Base-by-base conservation (phyloP, 2,888 invertebrate species). In the Stictocephala bisonia region DNA sequence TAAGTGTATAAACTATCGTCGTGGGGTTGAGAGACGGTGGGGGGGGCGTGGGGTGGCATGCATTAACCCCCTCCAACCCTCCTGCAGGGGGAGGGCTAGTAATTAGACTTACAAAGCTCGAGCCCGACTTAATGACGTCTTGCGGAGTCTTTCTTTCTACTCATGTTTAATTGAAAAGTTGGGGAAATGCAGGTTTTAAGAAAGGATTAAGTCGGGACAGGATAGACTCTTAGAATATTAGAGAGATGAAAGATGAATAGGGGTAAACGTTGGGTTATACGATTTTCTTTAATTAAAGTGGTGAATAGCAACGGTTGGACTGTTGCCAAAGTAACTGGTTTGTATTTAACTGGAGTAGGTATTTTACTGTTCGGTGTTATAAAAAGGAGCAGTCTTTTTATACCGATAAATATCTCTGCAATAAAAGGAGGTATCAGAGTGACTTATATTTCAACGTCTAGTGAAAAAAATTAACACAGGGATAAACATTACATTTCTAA, bases 101-200 rank as follows among this genome's bases (percentile, higher is more conserved):
- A 64, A 64, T 64, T 64, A 64, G 64, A 15, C 18, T 13, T 27
- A 64, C 64, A 64, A 64, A 64, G 64, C 24, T 41, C 22, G 64
- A 44, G 64, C 44, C 64, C 41, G 64, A 44, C 44, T 64, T 64
- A 64, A 64, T 64, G 64, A 64, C 64, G 44, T 64, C 64, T 64
- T 64, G 64, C 64, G 15, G 64, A 15, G 64, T 44, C 44, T 64
- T 60, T 64, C 64, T 64, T 64, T 64, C 64, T 60, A 40, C 60
- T 44, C 64, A 64, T 64, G 40, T 64, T 64, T 64, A 64, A 64
- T 64, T 64, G 64, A 64, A 64, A 64, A 64, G 26, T 64, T 44
- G 64, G 64, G n/a, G 44, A 64, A 64, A 64, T 26, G 44, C 15
- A 44, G 40, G 44, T 26, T 44, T 40, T 64, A 64, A 64, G 64